phyloP scores from a whole-genome alignment of 2,113 vertebrate species.

The human (Homo sapiens) region GRCh38 chr3:77979001-77979500 shows the following conservation, averaged over 20 bases:
- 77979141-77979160: background rate
- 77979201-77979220: background rate
- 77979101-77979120: too few species aligned
- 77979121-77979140: background rate
- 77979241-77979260: background rate
- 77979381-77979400: background rate
- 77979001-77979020: background rate
- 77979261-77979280: background rate
- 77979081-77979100: background rate
- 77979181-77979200: background rate
- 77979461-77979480: background rate
- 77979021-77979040: background rate
- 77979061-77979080: background rate
- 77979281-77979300: background rate
- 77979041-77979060: background rate
- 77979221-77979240: background rate
- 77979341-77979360: background rate
- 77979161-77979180: background rate
- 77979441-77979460: slow-evolving; percentile 6
- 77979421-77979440: background rate
- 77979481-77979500: background rate
- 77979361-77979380: background rate
- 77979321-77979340: too few species aligned
- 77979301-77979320: background rate
- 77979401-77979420: background rate